Base-by-base conservation (phyloP, 2,113 vertebrate genomes). In the Callocephalon fimbriatum region DNA sequence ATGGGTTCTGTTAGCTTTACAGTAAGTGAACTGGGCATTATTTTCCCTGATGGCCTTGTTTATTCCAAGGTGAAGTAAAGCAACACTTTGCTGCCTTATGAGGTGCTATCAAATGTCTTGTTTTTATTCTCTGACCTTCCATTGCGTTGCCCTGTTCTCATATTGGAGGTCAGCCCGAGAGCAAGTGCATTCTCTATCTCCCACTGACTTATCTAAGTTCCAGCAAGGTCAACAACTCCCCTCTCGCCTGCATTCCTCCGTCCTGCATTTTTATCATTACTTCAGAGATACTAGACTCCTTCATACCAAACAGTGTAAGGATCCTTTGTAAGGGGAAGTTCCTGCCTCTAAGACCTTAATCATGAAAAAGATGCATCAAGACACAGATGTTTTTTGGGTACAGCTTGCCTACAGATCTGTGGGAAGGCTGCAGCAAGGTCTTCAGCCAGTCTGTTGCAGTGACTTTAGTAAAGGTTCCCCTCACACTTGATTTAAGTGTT, bases 191-290 rank as follows among this genome's bases (percentile, higher is more conserved):
- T 92, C 83, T 72, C 90, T 92, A 68, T 96, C 70, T 78, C 91
- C 48, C 42, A 23, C 42, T 37, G 63, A 66, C n/a, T 94, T 81
- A 92, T 72, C 61, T 12, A 31, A 94, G 83, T 78, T 94, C 53
- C 88, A 95, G 56, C 0, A 3, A 95, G 88, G 92, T 85, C 75
- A 86, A 86, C 76, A 91, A 53, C 48, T 63, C 65, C 61, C 13
- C 35, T 67, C 61, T 94, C 44, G 65, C 42, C 48, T 90, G 79
- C 91, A 95, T 95, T 91, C 92, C 92, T 95, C 72, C 0, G 0
- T 42, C 70, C 80, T 89, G 86, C 61, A 68, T 95, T 96, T 89
- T 81, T 83, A 37, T 86, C 77, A 45, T 95, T 91, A 37, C 53
- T 95, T 84, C 65, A 83, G 51, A 80, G 73, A 56, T 74, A 92